A percentile compares a stretch with the other conserved stretches of the same genome.
Conservation (phyloP, 1,140 invertebrate species). For the Drosophila setifemur region DNA sequence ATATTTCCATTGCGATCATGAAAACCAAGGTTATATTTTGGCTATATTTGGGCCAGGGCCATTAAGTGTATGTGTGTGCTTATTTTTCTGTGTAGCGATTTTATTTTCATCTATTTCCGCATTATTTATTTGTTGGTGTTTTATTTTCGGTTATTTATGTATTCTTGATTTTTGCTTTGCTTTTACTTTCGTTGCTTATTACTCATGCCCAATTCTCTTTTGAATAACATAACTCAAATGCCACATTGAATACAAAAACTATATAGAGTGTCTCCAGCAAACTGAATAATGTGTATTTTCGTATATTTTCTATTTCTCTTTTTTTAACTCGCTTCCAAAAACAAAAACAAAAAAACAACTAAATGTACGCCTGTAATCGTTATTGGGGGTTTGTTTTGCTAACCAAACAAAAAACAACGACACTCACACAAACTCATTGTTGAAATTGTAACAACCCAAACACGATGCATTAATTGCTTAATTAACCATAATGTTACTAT, state of each 20-base stretch:
- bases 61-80: conserved; percentile 17
- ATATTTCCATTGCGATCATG: conserved; percentile 30
- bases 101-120: conserved; percentile 36
- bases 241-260: conserved; percentile 42
- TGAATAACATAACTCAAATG: conserved; percentile 44
- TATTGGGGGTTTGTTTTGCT: conserved; percentile 77
- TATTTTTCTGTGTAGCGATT: conserved; percentile 11
- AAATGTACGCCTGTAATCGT: conserved; percentile 73
- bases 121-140: conserved; percentile 44
- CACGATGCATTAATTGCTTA: conserved; percentile 44
- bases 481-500: conserved; percentile 50
- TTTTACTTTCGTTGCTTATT: conserved; percentile 44
- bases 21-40: conserved; percentile 16
- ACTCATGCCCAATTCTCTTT: conserved; percentile 34
- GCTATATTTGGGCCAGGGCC: conserved; percentile 27
- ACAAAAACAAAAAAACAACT: conserved; percentile 50
- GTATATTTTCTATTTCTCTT: conserved; percentile 80
- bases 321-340: conserved; percentile 74
- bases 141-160: conserved; percentile 37
- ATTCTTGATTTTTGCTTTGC: conserved; percentile 16
- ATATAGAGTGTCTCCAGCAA: conserved; percentile 60
- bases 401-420: conserved; percentile 35
- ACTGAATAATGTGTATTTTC: conserved; percentile 76
- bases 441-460: conserved; percentile 46
- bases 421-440: conserved; percentile 46